Evolutionary conservation across 2,888 invertebrate species (phyloP).

Genomic region (Lepas anatifera): DNA sequence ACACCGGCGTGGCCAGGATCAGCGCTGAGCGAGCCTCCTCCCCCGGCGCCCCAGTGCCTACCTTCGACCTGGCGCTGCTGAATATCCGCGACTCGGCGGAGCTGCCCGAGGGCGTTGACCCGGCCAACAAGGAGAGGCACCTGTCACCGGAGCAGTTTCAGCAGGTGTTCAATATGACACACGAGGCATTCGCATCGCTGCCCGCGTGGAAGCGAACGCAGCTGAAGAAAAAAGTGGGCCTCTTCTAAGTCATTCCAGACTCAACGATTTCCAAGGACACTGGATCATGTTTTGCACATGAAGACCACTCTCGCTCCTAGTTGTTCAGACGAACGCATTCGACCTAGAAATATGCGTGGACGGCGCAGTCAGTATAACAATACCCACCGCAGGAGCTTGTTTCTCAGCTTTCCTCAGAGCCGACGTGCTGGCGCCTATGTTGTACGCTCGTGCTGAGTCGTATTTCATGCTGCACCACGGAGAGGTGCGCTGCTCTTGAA

Average conservation of each 20-base stretch:
- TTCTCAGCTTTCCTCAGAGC: no score
- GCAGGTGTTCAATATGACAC: conserved; percentile 65
- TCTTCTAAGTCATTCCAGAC: conserved; percentile 60
- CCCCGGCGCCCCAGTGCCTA: conserved; percentile 46
- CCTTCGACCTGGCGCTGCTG: conserved; percentile 17
- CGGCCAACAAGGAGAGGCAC: conserved; percentile 41
- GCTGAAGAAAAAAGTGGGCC: conserved; percentile 68
- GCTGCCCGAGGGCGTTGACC: conserved; percentile 22
- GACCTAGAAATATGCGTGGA: no score
- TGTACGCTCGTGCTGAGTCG: no score
- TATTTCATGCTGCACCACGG: no score
- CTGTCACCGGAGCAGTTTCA: conserved; percentile 79
- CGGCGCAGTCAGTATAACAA: no score
- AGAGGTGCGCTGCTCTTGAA: no score
- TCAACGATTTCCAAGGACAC: no score
- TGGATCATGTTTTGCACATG: no score
- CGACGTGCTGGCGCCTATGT: no score
- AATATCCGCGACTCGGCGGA: conserved; percentile 17
- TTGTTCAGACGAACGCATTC: no score
- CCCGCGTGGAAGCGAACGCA: conserved; percentile 81
- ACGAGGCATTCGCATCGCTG: conserved; percentile 59
- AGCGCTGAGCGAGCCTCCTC: conserved; percentile 17
- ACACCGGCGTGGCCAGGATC: conserved; percentile 19
- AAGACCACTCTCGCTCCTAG: no score
- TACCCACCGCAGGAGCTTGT: no score